Percentiles rank a stretch among this genome's conserved stretches.
Evolutionary conservation across 2,113 vertebrate genomes (phyloP).

Genomic region (rabbit (Oryctolagus cuniculus)): DNA sequence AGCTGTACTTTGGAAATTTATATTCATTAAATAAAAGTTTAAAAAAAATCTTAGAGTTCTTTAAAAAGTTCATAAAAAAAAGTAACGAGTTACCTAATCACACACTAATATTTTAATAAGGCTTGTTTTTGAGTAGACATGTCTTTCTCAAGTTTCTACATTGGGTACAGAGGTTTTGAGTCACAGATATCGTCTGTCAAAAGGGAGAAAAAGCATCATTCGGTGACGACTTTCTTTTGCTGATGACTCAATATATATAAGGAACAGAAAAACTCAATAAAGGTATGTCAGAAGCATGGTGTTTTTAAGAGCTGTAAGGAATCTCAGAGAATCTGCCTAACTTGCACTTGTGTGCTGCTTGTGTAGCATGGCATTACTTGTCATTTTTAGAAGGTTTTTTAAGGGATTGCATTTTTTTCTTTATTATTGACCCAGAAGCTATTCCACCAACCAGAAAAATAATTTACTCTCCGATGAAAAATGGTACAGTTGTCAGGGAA

Average conservation of each 20-base stretch:
- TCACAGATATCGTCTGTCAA: background rate
- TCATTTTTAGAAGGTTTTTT: constrained; percentile 34
- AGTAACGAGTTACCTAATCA: background rate
- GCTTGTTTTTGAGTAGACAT: background rate
- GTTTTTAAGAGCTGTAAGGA: background rate
- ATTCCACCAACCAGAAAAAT: constrained; percentile 13
- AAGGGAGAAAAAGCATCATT: background rate
- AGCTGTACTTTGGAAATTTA: no score
- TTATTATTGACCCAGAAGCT: constrained; percentile 4
- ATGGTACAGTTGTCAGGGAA: background rate
- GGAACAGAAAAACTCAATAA: background rate
- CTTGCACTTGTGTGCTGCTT: background rate
- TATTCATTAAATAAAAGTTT: no score
- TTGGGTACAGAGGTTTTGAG: background rate
- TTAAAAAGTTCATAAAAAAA: no score
- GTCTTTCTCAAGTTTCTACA: background rate
- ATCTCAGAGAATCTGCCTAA: background rate
- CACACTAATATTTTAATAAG: background rate
- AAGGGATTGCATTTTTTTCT: background rate
- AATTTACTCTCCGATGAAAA: constrained; percentile 15
- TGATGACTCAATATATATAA: background rate
- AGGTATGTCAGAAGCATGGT: background rate
- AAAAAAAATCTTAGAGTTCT: no score
- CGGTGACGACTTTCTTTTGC: background rate
- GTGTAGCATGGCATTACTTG: background rate